Conservation (phyloP, 1,140 invertebrate genomes). For the Polypedilum vanderplanki region DNA sequence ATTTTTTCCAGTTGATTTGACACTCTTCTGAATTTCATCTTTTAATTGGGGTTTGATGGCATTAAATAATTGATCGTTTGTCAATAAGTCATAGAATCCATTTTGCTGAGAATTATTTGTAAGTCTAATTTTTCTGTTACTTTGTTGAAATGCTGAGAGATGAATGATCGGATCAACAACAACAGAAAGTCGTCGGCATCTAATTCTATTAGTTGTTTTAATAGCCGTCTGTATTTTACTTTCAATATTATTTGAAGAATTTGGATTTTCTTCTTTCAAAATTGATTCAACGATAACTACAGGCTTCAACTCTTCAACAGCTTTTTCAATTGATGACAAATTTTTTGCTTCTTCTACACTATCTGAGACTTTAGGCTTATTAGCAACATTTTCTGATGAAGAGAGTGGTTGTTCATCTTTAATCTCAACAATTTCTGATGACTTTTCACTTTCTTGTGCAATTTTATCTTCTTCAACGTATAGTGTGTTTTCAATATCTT, state of each 20-base stretch:
- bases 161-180: conserved; percentile 21
- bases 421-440: too few species aligned
- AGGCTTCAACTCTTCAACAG: too few species aligned
- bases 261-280: neutral
- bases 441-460: too few species aligned
- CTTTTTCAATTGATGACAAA: too few species aligned
- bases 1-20: neutral
- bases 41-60: neutral
- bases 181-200: neutral
- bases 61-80: neutral
- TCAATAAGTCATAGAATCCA: neutral
- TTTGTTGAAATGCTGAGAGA: neutral
- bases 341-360: too few species aligned
- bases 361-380: too few species aligned
- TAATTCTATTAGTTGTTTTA: conserved; percentile 17
- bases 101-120: conserved; percentile 26
- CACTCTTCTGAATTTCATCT: neutral
- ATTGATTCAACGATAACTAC: too few species aligned
- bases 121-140: neutral
- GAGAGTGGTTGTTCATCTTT: too few species aligned
- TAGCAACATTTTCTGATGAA: too few species aligned
- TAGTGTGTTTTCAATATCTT: neutral
- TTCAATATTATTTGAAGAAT: neutral
- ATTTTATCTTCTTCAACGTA: neutral
- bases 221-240: neutral